Conservation (phyloP, 2,888 invertebrate species). For the Troides oblongomaculatus region DNA sequence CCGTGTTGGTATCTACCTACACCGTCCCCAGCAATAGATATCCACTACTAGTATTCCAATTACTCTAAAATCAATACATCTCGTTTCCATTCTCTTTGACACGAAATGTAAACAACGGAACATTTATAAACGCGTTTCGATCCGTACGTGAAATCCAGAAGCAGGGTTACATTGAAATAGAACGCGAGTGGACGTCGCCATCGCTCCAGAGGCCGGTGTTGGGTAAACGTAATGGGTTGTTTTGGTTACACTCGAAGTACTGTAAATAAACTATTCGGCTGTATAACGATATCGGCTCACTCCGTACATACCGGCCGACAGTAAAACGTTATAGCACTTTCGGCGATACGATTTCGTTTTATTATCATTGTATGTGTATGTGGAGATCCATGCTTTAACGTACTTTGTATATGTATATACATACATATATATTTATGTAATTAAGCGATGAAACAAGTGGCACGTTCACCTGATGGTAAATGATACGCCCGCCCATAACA, state of each 20-base stretch:
- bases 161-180: conserved; percentile 8
- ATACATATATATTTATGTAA: no score
- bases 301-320: conserved; percentile 7
- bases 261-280: conserved; percentile 15
- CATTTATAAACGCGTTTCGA: conserved; percentile 4
- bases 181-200: conserved; percentile 7
- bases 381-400: no score
- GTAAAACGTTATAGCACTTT: conserved; percentile 21
- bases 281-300: conserved; percentile 18
- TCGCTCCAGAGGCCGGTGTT: not conserved
- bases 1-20: no score
- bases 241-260: conserved; percentile 9
- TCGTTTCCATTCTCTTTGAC: no score
- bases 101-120: not conserved
- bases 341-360: conserved; percentile 23
- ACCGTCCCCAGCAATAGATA: no score
- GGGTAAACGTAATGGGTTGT: conserved; percentile 6
- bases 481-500: no score
- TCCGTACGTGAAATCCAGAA: conserved; percentile 15
- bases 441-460: no score
- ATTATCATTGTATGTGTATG: conserved; percentile 41
- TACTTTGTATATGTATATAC: no score
- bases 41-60: no score
- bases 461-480: no score
- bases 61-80: no score